phyloP scores from a whole-genome alignment of 1,140 invertebrate genomes.

The Brachionus rotundiformis region DNA sequence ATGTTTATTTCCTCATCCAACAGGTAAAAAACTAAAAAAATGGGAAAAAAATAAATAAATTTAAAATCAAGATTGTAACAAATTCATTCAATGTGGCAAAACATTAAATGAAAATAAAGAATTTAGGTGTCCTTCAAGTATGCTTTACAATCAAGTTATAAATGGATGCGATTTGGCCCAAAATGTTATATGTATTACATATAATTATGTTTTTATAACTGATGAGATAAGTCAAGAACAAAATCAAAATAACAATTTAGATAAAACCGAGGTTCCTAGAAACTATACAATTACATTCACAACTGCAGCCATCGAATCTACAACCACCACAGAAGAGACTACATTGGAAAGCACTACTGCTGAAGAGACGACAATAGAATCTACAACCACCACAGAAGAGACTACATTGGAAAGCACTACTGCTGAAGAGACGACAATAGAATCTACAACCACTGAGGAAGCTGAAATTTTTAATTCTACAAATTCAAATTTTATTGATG shows the following conservation, averaged over 20 bases:
- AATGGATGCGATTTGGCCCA: conserved; percentile 19
- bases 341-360: background rate
- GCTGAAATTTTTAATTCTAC: background rate
- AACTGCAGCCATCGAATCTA: background rate
- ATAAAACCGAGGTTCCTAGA: background rate
- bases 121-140: conserved; percentile 1
- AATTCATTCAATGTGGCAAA: conserved; percentile 41
- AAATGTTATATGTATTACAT: conserved; percentile 28
- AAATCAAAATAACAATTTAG: background rate
- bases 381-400: background rate
- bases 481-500: background rate
- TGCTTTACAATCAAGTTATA: conserved; percentile 29
- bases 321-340: background rate
- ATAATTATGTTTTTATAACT: conserved; percentile 39
- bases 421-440: background rate
- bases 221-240: background rate
- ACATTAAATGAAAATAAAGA: conserved; percentile 11
- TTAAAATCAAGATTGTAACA: conserved; percentile 18
- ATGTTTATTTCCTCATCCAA: conserved; percentile 42
- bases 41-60: background rate
- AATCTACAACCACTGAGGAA: background rate
- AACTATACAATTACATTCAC: background rate
- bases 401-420: background rate
- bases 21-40: background rate
- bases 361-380: background rate